Evolutionary conservation across 2,113 vertebrate genomes (phyloP), one percentile per base, ranked within the genome.

Genomic region (Grammomys dolichurus): DNA sequence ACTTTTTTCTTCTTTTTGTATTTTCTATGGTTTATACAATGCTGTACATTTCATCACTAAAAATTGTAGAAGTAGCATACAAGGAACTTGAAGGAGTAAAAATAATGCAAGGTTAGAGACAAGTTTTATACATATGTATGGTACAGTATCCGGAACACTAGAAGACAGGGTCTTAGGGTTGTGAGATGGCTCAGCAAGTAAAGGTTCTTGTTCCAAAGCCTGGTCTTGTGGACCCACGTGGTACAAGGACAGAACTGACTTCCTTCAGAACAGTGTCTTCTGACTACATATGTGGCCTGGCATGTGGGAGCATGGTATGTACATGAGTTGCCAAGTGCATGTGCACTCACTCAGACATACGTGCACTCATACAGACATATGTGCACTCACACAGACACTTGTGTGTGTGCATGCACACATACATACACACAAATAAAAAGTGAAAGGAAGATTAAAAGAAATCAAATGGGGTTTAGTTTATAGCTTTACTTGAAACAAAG

Each of bases 71-170:
- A 92, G 46, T 10, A 69, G 43, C 63, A 33, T 88, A 91, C 82
- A 94, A 51, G 43, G 28, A 88, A 90, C 94, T 70, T 22, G 82
- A 93, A 13, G 40, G 65, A 70, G 28, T 84, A 93, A 93, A 81
- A 73, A 40, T 90, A 75, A 84, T 46, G 77, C 31, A 10, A 72
- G 67, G 56, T 11, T 63, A 70, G 73, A 24, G 43, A 78, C 58
- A 58, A 69, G 10, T 81, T 85, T 85, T 85, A 48, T 16, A 48
- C 5, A 26, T 16, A 56, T 7, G 14, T 54, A 75, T 40, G 24
- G 80, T 28, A 11, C 3, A 24, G 28, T 9, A 72, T 56, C 24
- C 17, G 85, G 90, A 20, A 94, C 65, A 40, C 31, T 43, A 33
- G 54, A 26, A 90, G 63, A 95, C 40, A 63, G 36, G 56, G 26